Evolutionary conservation across 2,797 vertebrate species (phyloP).

Genomic region (Peromyscus aztecus): DNA sequence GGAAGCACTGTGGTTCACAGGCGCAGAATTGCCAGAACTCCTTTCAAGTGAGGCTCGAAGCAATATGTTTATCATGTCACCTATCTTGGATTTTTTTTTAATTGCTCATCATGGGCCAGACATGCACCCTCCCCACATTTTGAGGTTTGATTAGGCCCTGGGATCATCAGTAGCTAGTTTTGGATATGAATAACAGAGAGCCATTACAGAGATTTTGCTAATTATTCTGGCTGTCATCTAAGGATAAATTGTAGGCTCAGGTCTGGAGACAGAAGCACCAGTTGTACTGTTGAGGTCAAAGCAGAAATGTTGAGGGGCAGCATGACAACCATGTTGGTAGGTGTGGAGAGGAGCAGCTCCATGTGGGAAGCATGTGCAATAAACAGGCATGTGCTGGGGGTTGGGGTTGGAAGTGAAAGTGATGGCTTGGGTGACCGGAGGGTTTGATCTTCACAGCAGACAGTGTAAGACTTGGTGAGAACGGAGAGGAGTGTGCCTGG

Average conservation of each 20-base stretch:
- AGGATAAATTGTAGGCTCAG: not conserved
- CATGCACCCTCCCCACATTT: not conserved
- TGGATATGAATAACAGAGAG: not conserved
- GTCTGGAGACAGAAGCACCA: slow-evolving; percentile 6
- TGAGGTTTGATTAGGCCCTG: not conserved
- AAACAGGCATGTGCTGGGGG: not conserved
- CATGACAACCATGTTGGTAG: not conserved
- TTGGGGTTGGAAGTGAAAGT: not conserved
- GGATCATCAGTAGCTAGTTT: not conserved
- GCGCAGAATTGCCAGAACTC: not conserved
- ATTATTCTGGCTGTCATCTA: not conserved
- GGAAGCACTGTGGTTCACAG: not conserved
- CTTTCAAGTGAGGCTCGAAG: not conserved
- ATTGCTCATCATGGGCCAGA: not conserved
- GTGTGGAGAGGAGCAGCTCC: not conserved
- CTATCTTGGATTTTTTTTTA: not conserved
- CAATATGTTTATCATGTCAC: slow-evolving; percentile 29
- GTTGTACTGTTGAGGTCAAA: not conserved
- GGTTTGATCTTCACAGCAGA: not conserved
- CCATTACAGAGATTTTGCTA: not conserved
- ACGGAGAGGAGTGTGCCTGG: not conserved
- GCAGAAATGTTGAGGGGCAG: not conserved
- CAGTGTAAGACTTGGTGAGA: not conserved
- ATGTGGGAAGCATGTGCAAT: not conserved
- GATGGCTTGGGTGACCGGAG: not conserved